Evolutionary conservation across 2,888 invertebrate genomes (phyloP).

Genomic region (Nephrotoma flavescens): DNA sequence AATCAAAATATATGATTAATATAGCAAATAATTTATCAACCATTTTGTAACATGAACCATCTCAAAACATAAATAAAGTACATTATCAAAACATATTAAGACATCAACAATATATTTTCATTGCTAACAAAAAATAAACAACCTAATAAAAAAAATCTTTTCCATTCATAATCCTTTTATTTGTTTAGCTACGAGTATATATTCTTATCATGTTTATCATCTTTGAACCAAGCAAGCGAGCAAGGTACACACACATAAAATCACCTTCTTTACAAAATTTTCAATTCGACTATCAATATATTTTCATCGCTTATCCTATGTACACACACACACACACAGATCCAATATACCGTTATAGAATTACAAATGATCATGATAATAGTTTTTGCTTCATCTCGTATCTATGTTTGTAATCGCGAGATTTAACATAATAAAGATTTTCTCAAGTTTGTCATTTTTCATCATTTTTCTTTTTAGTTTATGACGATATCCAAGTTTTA

Average conservation of each 20-base stretch:
- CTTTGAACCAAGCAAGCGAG: not conserved
- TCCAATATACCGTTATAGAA: not conserved
- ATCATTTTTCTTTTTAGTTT: not conserved
- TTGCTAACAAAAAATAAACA: not conserved
- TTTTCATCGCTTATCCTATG: not conserved
- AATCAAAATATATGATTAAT: too few species aligned
- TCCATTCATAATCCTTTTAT: not conserved
- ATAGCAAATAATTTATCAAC: too few species aligned
- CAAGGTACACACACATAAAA: not conserved
- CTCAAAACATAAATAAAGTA: too few species aligned
- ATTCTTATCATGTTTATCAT: not conserved
- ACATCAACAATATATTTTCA: not conserved
- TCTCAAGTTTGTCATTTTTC: not conserved
- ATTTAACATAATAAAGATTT: not conserved
- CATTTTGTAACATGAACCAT: too few species aligned
- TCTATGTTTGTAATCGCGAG: not conserved
- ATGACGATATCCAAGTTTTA: not conserved
- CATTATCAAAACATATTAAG: not conserved
- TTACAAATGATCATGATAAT: not conserved
- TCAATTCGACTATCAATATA: not conserved
- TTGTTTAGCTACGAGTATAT: not conserved
- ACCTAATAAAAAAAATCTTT: not conserved
- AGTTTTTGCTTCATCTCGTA: not conserved
- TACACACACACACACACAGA: too few species aligned
- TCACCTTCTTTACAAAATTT: not conserved